These are phyloP conservation scores for Clarias pachynema DNA, from an alignment of 2,797 vertebrate species.

Conservation along the genomic window DNA sequence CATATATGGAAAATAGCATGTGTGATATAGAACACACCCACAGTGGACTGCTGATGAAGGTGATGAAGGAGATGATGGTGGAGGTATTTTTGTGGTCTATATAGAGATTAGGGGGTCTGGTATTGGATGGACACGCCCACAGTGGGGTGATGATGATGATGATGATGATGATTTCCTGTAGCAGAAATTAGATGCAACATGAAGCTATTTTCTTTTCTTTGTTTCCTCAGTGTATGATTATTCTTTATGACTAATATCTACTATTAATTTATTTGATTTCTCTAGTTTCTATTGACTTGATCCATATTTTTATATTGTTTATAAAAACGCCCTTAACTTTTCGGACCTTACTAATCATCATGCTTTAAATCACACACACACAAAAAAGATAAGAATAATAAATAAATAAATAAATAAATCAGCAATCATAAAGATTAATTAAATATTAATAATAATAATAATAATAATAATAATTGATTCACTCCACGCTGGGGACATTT, in stretches of 20 bases:
- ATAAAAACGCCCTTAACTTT: too few species aligned
- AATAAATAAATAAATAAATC: neutral
- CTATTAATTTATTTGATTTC: neutral
- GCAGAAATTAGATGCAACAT: neutral
- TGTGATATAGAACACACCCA: neutral
- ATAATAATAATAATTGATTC: neutral
- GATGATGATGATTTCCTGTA: too few species aligned
- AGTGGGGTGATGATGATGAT: neutral
- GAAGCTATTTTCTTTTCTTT: neutral
- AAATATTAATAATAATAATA: too few species aligned
- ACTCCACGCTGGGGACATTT: constrained; percentile 24
- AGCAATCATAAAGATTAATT: neutral
- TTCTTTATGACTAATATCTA: neutral
- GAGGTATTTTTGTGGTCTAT: neutral
- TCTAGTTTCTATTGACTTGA: neutral
- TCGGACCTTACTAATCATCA: too few species aligned
- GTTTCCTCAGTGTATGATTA: too few species aligned
- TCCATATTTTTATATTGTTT: neutral
- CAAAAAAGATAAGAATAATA: neutral
- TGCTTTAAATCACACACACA: neutral
- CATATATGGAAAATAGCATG: neutral
- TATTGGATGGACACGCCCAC: too few species aligned
- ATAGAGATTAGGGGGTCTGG: neutral
- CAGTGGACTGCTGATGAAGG: neutral
- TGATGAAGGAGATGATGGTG: too few species aligned